Base-by-base conservation (phyloP, 2,888 invertebrate genomes). In the Diadegma fenestrale region DNA sequence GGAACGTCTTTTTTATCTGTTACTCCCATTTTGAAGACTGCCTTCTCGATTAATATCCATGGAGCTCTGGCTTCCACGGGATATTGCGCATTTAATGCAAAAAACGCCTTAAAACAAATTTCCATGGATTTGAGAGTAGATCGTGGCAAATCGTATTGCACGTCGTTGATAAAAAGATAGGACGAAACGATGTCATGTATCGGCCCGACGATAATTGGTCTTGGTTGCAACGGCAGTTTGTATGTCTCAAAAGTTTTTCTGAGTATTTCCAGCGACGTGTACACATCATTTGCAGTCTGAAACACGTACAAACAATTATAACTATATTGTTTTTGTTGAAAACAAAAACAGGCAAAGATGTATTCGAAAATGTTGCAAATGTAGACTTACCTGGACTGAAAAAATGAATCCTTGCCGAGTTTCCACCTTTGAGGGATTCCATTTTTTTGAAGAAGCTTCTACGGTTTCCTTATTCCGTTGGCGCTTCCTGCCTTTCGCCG, bases 21-120 rank as follows among this genome's bases (percentile, higher is more conserved):
- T 37, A 14, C 41, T n/a, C 19, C 41, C 17, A 64, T 64, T 33
- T 17, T n/a, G 41, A 41, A 64, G 17, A 64, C 41, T 8, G 37
- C 64, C 33, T 64, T 64, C 37, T 64, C 41, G 37, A 64, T 64
- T 17, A 64, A 33, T 10, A 41, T 37, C 64, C 64, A 64, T 41
- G 64, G 37, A 37, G 64, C n/a, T 64, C 64, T 37, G 41, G 41
- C 64, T 41, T 64, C 41, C 14, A 41, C 37, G 19, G 64, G 64
- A 33, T 64, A 64, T 22, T 64, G 41, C 37, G 64, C 64, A 68
- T 77, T 54, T 37, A 68, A 63, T 19, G 54, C 77, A 41, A 68
- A 77, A 33, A 77, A 77, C 51, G 33, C 48, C 43, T 77, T 26
- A 66, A 77, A 77, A 26, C 77, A 68, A 26, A 68, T 48, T 66